Evolutionary conservation across 2,888 invertebrate species (phyloP).

Genomic region (Ormia ochracea): DNA sequence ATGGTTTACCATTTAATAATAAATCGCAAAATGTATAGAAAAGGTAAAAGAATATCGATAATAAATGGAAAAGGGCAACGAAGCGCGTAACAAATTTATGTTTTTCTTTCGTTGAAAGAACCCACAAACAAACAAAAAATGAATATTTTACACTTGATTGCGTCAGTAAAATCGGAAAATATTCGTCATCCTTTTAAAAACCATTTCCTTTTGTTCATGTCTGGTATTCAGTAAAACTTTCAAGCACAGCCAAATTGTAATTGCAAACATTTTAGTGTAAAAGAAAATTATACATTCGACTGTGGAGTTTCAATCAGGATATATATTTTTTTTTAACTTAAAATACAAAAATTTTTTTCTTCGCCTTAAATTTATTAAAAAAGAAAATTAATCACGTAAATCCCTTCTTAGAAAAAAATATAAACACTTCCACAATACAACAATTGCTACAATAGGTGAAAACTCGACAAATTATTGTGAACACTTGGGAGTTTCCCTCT

Average conservation of each 20-base stretch:
- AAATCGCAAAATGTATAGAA: neutral
- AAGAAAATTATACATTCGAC: no score
- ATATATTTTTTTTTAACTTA: no score
- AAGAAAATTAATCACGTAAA: no score
- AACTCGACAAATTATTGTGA: no score
- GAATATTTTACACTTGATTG: constrained; percentile 47
- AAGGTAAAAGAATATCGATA: constrained; percentile 10
- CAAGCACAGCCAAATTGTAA: neutral
- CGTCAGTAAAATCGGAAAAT: constrained; percentile 19
- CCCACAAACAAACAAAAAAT: neutral
- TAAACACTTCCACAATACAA: no score
- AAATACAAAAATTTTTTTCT: no score
- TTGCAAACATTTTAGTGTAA: no score
- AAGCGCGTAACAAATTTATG: constrained; percentile 36
- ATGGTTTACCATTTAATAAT: constrained; percentile 18
- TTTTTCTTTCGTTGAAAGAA: neutral
- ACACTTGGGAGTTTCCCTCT: no score
- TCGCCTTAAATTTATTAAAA: no score
- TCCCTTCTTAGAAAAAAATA: no score
- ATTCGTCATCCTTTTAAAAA: neutral
- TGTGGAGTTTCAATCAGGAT: no score
- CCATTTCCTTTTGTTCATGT: neutral
- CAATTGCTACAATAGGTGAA: no score
- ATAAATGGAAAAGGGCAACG: constrained; percentile 51
- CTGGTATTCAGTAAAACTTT: neutral